Base-by-base conservation (phyloP, 2,888 invertebrate species). In the Selenia dentaria region DNA sequence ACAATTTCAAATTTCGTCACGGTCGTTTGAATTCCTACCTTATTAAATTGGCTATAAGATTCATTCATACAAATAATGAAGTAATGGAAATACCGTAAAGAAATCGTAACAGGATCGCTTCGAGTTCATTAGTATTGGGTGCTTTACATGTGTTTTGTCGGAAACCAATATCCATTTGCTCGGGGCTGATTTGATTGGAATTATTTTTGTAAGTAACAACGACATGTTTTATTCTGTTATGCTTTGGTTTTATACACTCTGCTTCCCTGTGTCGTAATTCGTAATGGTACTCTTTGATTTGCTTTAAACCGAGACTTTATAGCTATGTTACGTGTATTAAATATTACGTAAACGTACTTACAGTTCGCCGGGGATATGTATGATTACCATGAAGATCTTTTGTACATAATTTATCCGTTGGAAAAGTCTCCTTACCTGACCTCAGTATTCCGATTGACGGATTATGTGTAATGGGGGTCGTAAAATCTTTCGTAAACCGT, bases 111-210 rank as follows among this genome's bases (percentile, higher is more conserved):
- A 42, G 35, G 61, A 62, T 71, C 65, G 64, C 59, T 67, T 51
- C 50, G 59, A 59, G 59, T 74, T 67, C 67, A 64, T 64, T 78
- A 78, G 83, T 83, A 81, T 62, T 60, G 72, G 83, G 62, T 74
- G 67, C 67, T 73, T 81, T 84, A 83, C 87, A 86, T 79, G 76
- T 84, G 84, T 85, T 83, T 82, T 78, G 76, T 79, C 79, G 77
- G 80, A 73, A 69, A 79, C 71, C 79, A 72, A 85, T 81, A 83
- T 84, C 74, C 83, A 85, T 87, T 87, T 83, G 82, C 79, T 79
- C 44, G 67, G 66, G 66, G 67, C 69, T 75, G 79, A 79, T 86
- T 85, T 76, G 82, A 79, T 83, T 79, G 75, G 70, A 70, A 70
- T 66, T 73, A 74, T 77, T 77, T 74, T 70, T 64, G 67, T 75